phyloP scores from a whole-genome alignment of 2,113 vertebrate species.

The Dendropsophus ebraccatus region DNA sequence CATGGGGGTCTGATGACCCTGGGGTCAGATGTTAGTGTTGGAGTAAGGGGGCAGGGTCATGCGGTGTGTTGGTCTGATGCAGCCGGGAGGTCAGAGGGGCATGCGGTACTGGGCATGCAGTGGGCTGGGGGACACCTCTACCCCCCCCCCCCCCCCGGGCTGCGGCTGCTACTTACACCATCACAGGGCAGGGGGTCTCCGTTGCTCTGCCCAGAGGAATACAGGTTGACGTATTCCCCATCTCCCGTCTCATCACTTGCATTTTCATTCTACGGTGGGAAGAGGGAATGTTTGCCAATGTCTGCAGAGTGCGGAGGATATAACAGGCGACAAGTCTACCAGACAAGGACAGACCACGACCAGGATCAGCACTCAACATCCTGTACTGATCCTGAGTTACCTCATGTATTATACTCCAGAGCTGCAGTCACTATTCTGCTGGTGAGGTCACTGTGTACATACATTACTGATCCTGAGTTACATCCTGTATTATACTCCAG shows the following conservation, averaged over 20 bases:
- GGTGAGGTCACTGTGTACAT: too few species aligned
- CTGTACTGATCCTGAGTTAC: too few species aligned
- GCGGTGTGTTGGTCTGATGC: not conserved
- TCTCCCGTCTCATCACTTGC: conserved; percentile 90
- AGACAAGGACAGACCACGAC: not conserved
- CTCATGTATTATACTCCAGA: too few species aligned
- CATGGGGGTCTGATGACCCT: conserved; percentile 5
- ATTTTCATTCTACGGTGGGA: conserved; percentile 84
- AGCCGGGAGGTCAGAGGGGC: conserved; percentile 25
- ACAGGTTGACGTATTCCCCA: conserved; percentile 96
- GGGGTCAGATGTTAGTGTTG: not conserved
- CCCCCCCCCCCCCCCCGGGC: conserved; percentile 27
- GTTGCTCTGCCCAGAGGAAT: conserved; percentile 89
- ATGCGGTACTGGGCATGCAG: conserved; percentile 65
- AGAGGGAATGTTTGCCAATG: conserved; percentile 59
- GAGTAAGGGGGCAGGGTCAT: not conserved
- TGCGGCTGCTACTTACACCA: conserved; percentile 85
- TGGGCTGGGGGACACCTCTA: conserved; percentile 54
- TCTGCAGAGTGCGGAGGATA: not conserved
- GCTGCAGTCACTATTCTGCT: too few species aligned
- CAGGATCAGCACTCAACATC: too few species aligned
- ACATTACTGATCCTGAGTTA: too few species aligned
- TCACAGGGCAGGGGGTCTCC: conserved; percentile 82
- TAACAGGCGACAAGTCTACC: not conserved
- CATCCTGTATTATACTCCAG: too few species aligned